These are phyloP conservation scores for Andricus grossulariae DNA, from an alignment of 1,140 invertebrate species.

Conservation along the genomic window DNA sequence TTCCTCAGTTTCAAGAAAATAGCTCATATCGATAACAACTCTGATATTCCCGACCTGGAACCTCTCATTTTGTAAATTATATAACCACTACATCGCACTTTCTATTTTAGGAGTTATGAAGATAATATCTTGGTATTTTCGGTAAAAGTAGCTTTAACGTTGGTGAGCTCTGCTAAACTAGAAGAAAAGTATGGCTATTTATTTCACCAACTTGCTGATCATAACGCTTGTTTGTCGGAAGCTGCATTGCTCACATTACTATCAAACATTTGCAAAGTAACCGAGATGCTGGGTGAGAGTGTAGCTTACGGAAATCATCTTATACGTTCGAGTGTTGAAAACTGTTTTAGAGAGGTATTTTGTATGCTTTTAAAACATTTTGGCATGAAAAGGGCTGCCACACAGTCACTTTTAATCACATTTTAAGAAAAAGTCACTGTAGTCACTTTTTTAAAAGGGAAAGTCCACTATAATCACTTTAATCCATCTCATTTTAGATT, in stretches of 20 bases:
- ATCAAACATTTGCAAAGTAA: slow-evolving; percentile 73
- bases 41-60: too few relatives aligned
- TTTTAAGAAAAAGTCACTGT: too few relatives aligned
- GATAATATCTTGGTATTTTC: slow-evolving; percentile 75
- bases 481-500: too few relatives aligned
- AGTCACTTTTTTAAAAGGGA: too few relatives aligned
- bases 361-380: slow-evolving; percentile 28
- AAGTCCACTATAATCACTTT: too few relatives aligned
- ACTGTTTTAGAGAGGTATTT: slow-evolving; percentile 76
- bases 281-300: slow-evolving; percentile 77
- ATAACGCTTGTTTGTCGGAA: slow-evolving; percentile 77
- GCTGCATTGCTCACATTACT: slow-evolving; percentile 75
- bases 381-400: not conserved
- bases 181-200: slow-evolving; percentile 80
- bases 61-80: too few relatives aligned
- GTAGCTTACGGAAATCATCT: slow-evolving; percentile 76
- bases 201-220: slow-evolving; percentile 78
- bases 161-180: slow-evolving; percentile 76
- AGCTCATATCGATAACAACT: too few relatives aligned
- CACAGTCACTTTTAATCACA: too few relatives aligned
- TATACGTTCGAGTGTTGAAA: slow-evolving; percentile 75
- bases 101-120: slow-evolving; percentile 67
- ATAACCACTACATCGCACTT: slow-evolving; percentile 31
- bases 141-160: slow-evolving; percentile 76
- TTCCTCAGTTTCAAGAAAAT: too few relatives aligned